Evolutionary conservation across 1,140 invertebrate genomes (phyloP).

Genomic region (Neuroterus valhalla): DNA sequence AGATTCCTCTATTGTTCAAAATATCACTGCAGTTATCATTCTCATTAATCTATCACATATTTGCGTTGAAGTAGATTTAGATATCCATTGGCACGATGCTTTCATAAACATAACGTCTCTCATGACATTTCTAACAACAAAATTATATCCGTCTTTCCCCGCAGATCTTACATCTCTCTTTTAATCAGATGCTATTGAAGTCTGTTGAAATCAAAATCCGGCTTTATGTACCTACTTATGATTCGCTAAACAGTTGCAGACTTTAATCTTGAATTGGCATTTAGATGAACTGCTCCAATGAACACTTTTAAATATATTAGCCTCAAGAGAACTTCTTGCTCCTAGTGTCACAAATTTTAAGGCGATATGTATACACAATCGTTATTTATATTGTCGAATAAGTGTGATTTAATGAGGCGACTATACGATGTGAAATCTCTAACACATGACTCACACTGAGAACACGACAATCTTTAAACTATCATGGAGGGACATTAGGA

Average conservation of each 20-base stretch:
- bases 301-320: constrained; percentile 1
- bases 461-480: background rate
- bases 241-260: too few relatives aligned
- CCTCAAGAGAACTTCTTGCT: background rate
- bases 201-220: background rate
- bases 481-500: background rate
- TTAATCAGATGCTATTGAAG: background rate
- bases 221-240: background rate
- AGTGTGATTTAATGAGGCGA: constrained; percentile 25
- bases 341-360: constrained; percentile 3
- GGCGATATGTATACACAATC: background rate
- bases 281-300: background rate
- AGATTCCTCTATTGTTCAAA: background rate
- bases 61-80: constrained; percentile 28
- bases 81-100: constrained; percentile 25
- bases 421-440: background rate
- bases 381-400: background rate
- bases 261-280: too few relatives aligned
- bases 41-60: constrained; percentile 9
- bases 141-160: background rate
- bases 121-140: background rate
- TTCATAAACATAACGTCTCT: background rate
- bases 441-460: constrained; percentile 1
- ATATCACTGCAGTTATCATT: constrained; percentile 1
- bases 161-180: background rate